Evolutionary conservation across 2,888 invertebrate genomes (phyloP).

Genomic region (Plebejus argus): DNA sequence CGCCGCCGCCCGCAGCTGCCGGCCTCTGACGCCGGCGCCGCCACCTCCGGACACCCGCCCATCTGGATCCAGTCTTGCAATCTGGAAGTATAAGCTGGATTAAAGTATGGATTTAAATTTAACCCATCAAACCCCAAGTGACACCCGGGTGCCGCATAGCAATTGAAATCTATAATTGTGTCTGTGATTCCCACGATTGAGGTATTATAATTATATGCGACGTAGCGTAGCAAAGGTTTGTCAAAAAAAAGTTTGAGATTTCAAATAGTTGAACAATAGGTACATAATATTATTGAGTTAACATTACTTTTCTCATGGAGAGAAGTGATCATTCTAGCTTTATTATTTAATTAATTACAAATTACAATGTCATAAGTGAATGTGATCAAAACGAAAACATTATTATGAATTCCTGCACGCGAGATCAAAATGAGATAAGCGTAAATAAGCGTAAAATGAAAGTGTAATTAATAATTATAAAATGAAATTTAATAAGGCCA

Average conservation of each 20-base stretch:
- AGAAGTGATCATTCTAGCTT: neutral
- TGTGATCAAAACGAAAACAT: neutral
- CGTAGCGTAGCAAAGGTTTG: too few species aligned
- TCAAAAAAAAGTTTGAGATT: too few species aligned
- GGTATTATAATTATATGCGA: too few species aligned
- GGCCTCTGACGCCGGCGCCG: constrained; percentile 57
- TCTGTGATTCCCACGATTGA: too few species aligned
- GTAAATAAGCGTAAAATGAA: neutral
- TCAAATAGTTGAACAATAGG: too few species aligned
- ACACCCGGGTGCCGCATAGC: too few species aligned
- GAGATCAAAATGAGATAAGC: neutral
- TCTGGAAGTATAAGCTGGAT: constrained; percentile 43
- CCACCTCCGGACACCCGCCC: constrained; percentile 67
- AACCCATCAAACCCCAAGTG: too few species aligned
- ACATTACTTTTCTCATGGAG: neutral
- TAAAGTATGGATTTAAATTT: too few species aligned
- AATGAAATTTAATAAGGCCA: neutral
- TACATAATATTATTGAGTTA: neutral
- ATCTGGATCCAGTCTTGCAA: constrained; percentile 68
- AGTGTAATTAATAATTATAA: neutral
- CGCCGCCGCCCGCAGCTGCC: constrained; percentile 49
- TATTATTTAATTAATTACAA: neutral
- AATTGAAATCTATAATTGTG: too few species aligned
- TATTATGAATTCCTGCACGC: neutral
- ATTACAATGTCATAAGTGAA: neutral